Evolutionary conservation across 2,888 invertebrate species (phyloP).

Genomic region (Chymomyza fuscimana): DNA sequence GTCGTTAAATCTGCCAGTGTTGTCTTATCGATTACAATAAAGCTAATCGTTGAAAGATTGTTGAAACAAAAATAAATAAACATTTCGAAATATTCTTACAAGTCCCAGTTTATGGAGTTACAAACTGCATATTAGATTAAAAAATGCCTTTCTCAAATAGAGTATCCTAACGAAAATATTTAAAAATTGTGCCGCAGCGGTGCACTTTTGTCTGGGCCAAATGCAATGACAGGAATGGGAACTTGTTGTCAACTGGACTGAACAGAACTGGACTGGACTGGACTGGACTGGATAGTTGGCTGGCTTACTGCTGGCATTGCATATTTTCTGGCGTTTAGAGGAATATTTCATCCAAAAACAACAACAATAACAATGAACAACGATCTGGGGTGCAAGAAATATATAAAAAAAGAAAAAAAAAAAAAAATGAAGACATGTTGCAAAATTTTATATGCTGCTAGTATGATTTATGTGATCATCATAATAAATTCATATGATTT

Average conservation of each 20-base stretch:
- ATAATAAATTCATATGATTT: constrained; percentile 79
- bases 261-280: constrained; percentile 17
- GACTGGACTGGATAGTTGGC: neutral
- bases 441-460: constrained; percentile 48
- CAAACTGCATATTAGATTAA: neutral
- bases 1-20: no score
- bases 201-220: constrained; percentile 44
- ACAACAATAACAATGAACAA: constrained; percentile 55
- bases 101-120: neutral
- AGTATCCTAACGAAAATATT: neutral
- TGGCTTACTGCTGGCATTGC: constrained; percentile 49
- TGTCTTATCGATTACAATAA: no score
- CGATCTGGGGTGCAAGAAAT: constrained; percentile 10
- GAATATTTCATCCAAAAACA: constrained; percentile 30
- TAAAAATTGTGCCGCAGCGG: constrained; percentile 55
- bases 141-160: neutral
- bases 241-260: constrained; percentile 37
- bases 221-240: constrained; percentile 35
- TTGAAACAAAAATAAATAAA: no score
- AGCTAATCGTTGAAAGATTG: no score
- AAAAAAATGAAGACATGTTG: constrained; percentile 18
- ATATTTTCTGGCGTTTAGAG: constrained; percentile 64
- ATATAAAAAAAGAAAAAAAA: neutral
- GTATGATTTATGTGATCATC: constrained; percentile 78
- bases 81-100: no score